Conservation (phyloP, 2,888 invertebrate species). For the Noctua comes region DNA sequence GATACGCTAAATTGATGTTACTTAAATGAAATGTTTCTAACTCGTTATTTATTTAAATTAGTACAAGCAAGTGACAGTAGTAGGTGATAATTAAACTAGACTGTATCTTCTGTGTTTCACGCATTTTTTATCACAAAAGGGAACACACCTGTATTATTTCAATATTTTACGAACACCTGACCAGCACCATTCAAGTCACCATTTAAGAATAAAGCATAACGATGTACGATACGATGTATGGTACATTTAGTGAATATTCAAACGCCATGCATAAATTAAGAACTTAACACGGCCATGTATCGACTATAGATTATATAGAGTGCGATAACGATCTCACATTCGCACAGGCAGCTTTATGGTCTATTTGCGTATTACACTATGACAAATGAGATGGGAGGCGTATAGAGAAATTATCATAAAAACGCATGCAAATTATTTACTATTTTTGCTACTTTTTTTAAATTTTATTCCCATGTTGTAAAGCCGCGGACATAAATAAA, state of each 20-base stretch:
- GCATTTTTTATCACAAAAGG: not conserved
- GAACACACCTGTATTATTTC: slow-evolving; percentile 7
- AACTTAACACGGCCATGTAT: slow-evolving; percentile 47
- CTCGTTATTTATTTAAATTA: slow-evolving; percentile 34
- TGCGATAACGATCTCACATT: slow-evolving; percentile 54
- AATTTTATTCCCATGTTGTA: slow-evolving; percentile 26
- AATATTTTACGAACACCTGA: slow-evolving; percentile 21
- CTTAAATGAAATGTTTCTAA: not conserved
- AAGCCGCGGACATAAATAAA: slow-evolving; percentile 16
- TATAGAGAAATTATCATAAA: slow-evolving; percentile 34
- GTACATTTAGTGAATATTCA: slow-evolving; percentile 52
- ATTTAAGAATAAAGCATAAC: slow-evolving; percentile 17
- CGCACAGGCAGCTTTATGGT: slow-evolving; percentile 50
- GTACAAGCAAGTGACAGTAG: not conserved
- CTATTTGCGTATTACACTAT: slow-evolving; percentile 55
- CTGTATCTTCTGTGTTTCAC: not conserved
- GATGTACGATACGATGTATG: not conserved
- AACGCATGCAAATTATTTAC: slow-evolving; percentile 41
- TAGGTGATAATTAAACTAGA: slow-evolving; percentile 1
- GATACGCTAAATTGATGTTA: not conserved
- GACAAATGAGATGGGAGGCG: slow-evolving; percentile 50
- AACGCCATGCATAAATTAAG: slow-evolving; percentile 58
- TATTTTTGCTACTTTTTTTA: slow-evolving; percentile 35
- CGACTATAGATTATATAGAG: slow-evolving; percentile 58
- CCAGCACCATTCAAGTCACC: not conserved